phyloP scores from a whole-genome alignment of 2,888 invertebrate genomes.

The Glaucopsyche alexis region DNA sequence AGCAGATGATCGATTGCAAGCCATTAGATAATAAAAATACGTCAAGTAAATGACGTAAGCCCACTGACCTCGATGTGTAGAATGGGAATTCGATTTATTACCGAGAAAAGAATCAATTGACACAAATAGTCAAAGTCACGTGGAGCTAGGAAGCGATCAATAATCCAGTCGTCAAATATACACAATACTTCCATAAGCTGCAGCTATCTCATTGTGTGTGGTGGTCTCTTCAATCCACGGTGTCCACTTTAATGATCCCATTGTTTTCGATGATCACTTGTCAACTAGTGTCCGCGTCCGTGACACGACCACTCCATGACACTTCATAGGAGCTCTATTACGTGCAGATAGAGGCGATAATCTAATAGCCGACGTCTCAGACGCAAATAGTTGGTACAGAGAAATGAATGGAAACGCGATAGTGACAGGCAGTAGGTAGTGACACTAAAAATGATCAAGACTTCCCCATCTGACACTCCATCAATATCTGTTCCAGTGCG shows the following conservation, averaged over 20 bases:
- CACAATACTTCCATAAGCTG: conserved; percentile 46
- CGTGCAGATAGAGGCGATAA: conserved; percentile 44
- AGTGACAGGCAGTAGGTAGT: conserved; percentile 65
- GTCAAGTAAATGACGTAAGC: conserved; percentile 5
- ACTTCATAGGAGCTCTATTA: conserved; percentile 40
- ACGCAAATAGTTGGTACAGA: conserved; percentile 45
- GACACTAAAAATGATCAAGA: conserved; percentile 66
- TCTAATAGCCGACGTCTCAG: conserved; percentile 35
- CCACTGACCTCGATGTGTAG: conserved; percentile 3
- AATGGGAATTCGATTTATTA: not conserved
- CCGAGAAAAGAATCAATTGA: conserved; percentile 3
- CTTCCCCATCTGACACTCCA: conserved; percentile 63
- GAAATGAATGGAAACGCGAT: conserved; percentile 61
- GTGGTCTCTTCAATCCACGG: conserved; percentile 71
- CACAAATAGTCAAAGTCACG: conserved; percentile 20
- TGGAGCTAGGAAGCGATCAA: conserved; percentile 27
- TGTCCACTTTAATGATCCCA: conserved; percentile 73
- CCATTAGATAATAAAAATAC: conserved; percentile 20
- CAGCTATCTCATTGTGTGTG: conserved; percentile 50
- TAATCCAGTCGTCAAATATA: conserved; percentile 33
- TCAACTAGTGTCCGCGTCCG: conserved; percentile 58
- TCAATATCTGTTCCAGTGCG: conserved; percentile 58
- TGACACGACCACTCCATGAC: conserved; percentile 37
- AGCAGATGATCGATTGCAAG: conserved; percentile 1
- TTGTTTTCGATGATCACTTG: conserved; percentile 72